Base-by-base conservation (phyloP, 2,113 vertebrate species). In the Gobius niger region DNA sequence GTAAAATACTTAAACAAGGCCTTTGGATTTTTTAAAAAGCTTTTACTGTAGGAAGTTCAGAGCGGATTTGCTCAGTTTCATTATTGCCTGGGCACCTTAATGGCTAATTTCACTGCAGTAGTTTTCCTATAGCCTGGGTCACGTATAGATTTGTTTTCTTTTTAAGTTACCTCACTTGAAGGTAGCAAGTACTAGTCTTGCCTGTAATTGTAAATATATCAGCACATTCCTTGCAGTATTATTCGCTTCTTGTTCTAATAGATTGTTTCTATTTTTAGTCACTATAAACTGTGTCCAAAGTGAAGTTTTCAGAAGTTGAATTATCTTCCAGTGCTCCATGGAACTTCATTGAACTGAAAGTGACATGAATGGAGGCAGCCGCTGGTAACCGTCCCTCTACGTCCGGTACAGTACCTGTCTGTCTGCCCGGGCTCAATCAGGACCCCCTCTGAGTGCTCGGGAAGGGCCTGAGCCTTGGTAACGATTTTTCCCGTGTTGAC, bases 401-500 rank as follows among this genome's bases (percentile, higher is more conserved):
- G 70, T 83, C 68, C 52, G 59, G 72, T 79, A 76, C 81, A 79
- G 78, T 84, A 87, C 88, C 85, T 87, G 82, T 72, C 75, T 80
- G 77, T 82, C 73, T 85, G 81, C 80, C 74, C 78, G 80, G 81
- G 85, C 80, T 77, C 83, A 85, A 84, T 82, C 87, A 83, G 82
- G 84, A 73, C 81, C 80, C 75, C 73, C 71, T 83, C 87, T 80
- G 75, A 86, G 82, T 87, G 84, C 77, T 89, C 86, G 90, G 85
- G 85, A 87, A 89, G 89, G 85, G 87, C 87, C 87, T 80, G 83
- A 84, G 85, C 88, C 80, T 77, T 82, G 83, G 83, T 92, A 92
- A 92, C 79, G 89, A 92, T 92, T 92, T 90, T 89, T 81, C 82
- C 78, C 72, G 84, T 91, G 91, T 92, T 92, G 90, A 91, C 90